A percentile compares a stretch with the other conserved stretches of the same genome.
phyloP scores from a whole-genome alignment of 1,140 invertebrate genomes.

The Bombus picipes region DNA sequence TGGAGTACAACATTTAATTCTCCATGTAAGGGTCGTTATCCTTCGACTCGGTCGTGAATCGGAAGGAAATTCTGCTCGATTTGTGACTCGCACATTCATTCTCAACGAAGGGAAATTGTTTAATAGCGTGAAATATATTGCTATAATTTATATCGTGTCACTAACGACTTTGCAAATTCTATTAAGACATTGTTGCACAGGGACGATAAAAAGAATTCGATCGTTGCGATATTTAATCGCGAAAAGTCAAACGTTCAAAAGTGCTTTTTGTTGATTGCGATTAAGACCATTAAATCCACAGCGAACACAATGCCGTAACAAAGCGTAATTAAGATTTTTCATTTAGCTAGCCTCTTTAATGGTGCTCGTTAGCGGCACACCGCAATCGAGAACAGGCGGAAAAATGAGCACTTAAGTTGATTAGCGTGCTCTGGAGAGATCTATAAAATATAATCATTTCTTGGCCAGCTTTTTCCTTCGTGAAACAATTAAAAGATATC shows the following conservation, averaged over 20 bases:
- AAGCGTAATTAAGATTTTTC: slow-evolving; percentile 23
- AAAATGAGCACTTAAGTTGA: slow-evolving; percentile 8
- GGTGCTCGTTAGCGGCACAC: slow-evolving; percentile 20
- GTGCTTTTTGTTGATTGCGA: slow-evolving; percentile 11
- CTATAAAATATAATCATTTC: slow-evolving; percentile 9
- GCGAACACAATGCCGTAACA: background rate
- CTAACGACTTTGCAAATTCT: background rate
- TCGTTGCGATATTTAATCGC: slow-evolving; percentile 11
- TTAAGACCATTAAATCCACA: slow-evolving; percentile 28
- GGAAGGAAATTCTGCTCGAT: background rate
- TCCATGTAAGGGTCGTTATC: background rate
- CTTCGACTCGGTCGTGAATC: slow-evolving; percentile 2
- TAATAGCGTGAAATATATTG: background rate
- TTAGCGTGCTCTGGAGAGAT: slow-evolving; percentile 8
- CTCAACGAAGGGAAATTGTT: no score
- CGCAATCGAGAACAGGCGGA: slow-evolving; percentile 4
- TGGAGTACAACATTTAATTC: slow-evolving; percentile 16
- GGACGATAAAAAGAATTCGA: background rate
- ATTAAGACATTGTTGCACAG: background rate
- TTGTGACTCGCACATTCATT: no score
- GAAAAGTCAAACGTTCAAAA: background rate
- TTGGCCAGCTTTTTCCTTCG: background rate
- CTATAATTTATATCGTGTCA: background rate
- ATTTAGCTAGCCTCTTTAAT: slow-evolving; percentile 19
- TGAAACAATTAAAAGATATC: background rate